Base-by-base conservation (phyloP, 2,113 vertebrate genomes). In the Gymnocephalus cernua region DNA sequence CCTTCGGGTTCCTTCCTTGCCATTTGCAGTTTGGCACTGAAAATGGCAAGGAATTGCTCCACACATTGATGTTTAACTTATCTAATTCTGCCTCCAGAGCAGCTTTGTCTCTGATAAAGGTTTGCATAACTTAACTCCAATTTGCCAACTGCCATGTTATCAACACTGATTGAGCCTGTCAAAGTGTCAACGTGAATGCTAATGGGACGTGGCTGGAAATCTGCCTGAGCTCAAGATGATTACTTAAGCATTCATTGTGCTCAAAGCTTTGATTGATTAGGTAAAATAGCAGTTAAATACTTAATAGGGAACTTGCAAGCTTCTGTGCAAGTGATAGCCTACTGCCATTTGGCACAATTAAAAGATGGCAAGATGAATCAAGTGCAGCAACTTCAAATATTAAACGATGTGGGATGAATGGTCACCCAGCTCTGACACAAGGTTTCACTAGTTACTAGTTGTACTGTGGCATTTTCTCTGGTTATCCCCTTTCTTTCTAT, bases 321-420 rank as follows among this genome's bases (percentile, higher is more conserved):
- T 68, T 76, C 76, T 18, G 50, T 80, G 73, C 62, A 63, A 83
- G 57, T 85, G 85, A 88, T 86, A 80, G 56, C 62, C 53, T 50
- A n/a, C 47, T 84, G 74, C 81, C 74, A 74, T 80, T 66, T 77
- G 74, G 76, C 62, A 82, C 84, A 82, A 85, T 88, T 77, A 86
- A 84, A 80, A n/a, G n/a, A n/a, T 74, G 51, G 47, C 9, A 58
- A 83, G 72, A 82, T 76, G 16, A 83, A 81, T 86, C 69, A 78
- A 74, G 68, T 59, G 32, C 72, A 67, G 51, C 61, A 56, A 50
- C 51, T 74, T 80, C 44, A 84, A 59, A 87, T 72, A 73, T 82
- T 68, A 86, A 84, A 81, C 29, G 4, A 35, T 48, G 56, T 62
- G 35, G 54, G 56, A 66, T 54, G 62, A 71, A 81, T 80, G 41